Conservation (phyloP, 2,797 vertebrate genomes). For the Tympanoctomys barrerae region DNA sequence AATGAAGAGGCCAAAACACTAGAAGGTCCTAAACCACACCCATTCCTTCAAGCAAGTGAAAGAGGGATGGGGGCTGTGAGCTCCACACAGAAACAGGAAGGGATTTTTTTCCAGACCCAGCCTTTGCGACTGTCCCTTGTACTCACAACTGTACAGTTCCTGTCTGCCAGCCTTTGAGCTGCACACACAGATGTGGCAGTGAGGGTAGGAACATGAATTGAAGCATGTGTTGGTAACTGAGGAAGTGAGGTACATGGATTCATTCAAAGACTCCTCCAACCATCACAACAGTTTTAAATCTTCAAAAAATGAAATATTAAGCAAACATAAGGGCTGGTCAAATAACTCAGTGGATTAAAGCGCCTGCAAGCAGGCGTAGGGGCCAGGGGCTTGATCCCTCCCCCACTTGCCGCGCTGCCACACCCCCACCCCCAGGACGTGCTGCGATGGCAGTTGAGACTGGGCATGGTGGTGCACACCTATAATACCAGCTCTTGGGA, state of each 20-base stretch:
- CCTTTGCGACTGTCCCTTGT: neutral
- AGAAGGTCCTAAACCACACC: neutral
- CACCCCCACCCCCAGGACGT: too few relatives aligned
- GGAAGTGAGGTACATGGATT: neutral
- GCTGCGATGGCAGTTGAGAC: too few relatives aligned
- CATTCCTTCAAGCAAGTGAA: neutral
- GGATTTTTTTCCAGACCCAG: neutral
- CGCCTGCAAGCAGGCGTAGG: too few relatives aligned
- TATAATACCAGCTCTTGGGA: too few relatives aligned
- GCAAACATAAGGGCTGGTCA: neutral
- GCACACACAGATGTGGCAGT: neutral
- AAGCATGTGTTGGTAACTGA: conserved; percentile 20
- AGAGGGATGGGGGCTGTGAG: rapidly evolving
- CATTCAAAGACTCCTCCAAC: conserved; percentile 33
- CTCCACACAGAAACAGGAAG: neutral
- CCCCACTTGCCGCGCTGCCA: too few relatives aligned
- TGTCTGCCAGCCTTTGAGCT: neutral
- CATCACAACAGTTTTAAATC: conserved; percentile 31
- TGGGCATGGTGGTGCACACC: too few relatives aligned
- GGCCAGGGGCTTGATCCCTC: too few relatives aligned
- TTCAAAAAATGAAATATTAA: conserved; percentile 50
- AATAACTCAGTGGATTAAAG: too few relatives aligned
- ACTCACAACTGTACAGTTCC: neutral
- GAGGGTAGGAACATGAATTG: neutral
- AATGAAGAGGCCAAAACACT: neutral